Evolutionary conservation across 2,888 invertebrate genomes (phyloP).

Genomic region (Neria commutata): DNA sequence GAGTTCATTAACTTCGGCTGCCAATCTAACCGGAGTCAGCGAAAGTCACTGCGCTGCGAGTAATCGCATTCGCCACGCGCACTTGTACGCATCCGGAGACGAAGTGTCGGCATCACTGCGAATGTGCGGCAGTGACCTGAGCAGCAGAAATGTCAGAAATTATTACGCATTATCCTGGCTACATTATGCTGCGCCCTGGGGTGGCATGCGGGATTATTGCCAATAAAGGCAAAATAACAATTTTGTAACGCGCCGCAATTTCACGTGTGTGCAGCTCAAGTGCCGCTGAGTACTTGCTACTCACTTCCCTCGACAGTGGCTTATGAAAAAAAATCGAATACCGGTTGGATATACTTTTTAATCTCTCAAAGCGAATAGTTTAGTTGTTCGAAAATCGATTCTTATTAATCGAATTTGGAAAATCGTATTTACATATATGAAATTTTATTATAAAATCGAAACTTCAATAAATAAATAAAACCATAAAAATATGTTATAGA

Average conservation of each 20-base stretch:
- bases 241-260: conserved; percentile 53
- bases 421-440: no score
- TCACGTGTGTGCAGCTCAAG: no score
- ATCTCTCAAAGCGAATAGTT: no score
- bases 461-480: no score
- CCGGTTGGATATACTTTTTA: no score
- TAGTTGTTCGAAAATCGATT: no score
- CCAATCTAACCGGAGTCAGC: conserved; percentile 55
- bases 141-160: neutral
- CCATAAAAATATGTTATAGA: no score
- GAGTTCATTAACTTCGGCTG: conserved; percentile 55
- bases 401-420: no score
- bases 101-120: neutral
- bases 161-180: conserved; percentile 8
- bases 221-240: conserved; percentile 34
- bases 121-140: neutral
- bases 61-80: conserved; percentile 57
- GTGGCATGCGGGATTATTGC: conserved; percentile 5
- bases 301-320: no score
- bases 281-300: no score
- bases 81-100: conserved; percentile 46
- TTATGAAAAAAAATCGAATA: no score
- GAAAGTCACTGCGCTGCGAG: conserved; percentile 52
- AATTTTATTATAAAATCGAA: no score
- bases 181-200: neutral